Base-by-base conservation (phyloP, 2,888 invertebrate species). In the Megamerina dolium region DNA sequence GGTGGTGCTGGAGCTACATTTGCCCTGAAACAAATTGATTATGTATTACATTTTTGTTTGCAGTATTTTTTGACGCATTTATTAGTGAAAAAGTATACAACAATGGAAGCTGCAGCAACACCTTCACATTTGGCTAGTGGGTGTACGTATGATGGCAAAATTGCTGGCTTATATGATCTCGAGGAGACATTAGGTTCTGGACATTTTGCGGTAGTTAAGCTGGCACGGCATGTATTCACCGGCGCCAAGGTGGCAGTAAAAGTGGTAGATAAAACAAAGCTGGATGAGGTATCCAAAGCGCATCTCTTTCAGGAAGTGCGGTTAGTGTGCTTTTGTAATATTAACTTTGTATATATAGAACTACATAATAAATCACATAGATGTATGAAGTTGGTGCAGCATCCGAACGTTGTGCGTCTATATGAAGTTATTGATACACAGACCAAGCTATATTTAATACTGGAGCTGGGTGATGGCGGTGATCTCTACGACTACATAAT, bases 371-470 rank as follows among this genome's bases (percentile, higher is more conserved):
- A 17, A 16, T 19, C 23, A 18, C 47, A 30, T 40, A 81, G 94
- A 53, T 97, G 96, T 72, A 97, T 97, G 96, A 97, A 97, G 74
- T 75, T 99, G 59, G 97, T 99, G 35, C 97, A 99, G 71, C 99
- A 99, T 75, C 96, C 97, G 23, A 94, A 99, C 75, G 96, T 99
- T 30, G 97, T 99, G 35, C 79, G 96, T 43, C 77, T 99, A 37
- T 99, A 99, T 75, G 96, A 99, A 78, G 97, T 99, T 51, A 99
- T 99, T 67, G 99, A 99, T 75, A 99, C 99, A 27, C 92, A 94
- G 71, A 95, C 95, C 51, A 97, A 99, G 75, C 78, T 96, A 63
- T 93, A 93, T 75, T 80, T 93, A 71, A 95, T 99, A 68, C 77
- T 99, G 66, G 99, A 99, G 75, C 76, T 96, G 63, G 99, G 95